A percentile compares a stretch with the other conserved stretches of the same genome.
Conservation (phyloP, 2,113 vertebrate genomes). For the Oncorhynchus kisutch region DNA sequence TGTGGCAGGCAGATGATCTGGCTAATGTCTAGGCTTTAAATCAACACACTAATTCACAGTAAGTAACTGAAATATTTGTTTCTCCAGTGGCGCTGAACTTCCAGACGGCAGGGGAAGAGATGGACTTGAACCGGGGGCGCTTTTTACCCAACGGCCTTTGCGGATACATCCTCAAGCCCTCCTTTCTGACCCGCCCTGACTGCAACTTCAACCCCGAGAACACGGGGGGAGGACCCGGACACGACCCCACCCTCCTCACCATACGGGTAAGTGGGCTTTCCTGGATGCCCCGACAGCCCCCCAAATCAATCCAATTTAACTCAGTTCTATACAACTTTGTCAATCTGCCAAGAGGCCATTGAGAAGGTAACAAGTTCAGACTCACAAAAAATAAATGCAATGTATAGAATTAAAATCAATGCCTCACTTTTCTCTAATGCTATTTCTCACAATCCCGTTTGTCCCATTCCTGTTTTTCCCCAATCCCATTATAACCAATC, state of each 20-base stretch:
- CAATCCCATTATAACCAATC: not conserved
- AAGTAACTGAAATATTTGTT: not conserved
- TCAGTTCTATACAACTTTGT: no score
- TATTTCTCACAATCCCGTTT: no score
- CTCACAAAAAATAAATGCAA: not conserved
- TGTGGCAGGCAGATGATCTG: no score
- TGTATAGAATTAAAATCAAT: not conserved
- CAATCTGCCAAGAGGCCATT: no score
- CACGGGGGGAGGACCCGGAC: slow-evolving; percentile 72
- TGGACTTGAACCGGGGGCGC: slow-evolving; percentile 90
- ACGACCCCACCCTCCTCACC: slow-evolving; percentile 71
- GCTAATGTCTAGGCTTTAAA: no score
- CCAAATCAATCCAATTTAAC: not conserved
- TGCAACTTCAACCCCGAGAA: slow-evolving; percentile 79
- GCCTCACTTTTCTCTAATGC: no score
- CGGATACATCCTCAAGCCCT: slow-evolving; percentile 87
- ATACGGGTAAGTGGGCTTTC: slow-evolving; percentile 65
- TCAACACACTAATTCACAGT: no score
- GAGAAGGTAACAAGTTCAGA: not conserved
- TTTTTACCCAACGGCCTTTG: slow-evolving; percentile 86
- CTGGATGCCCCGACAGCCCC: not conserved
- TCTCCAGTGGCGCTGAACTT: slow-evolving; percentile 91
- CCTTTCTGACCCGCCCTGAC: slow-evolving; percentile 70
- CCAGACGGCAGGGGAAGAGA: slow-evolving; percentile 89
- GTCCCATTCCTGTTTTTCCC: no score